Evolutionary conservation across 2,113 vertebrate genomes (phyloP).

Genomic region (Plecotus auritus): DNA sequence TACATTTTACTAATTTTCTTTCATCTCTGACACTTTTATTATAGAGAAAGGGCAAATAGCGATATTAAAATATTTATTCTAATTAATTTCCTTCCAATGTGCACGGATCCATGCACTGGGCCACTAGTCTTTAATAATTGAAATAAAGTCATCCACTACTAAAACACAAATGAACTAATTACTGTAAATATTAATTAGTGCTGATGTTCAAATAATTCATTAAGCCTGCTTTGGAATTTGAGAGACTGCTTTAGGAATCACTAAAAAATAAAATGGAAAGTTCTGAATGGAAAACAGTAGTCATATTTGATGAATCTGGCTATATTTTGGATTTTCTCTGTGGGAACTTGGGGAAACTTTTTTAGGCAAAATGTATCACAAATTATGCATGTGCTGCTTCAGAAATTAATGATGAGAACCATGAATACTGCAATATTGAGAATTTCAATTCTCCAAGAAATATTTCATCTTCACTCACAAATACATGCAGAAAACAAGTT

Average conservation of each 20-base stretch:
- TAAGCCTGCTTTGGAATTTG: slow-evolving; percentile 27
- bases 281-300: not conserved
- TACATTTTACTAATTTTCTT: too few species aligned
- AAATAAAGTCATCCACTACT: not conserved
- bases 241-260: slow-evolving; percentile 30
- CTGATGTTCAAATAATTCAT: slow-evolving; percentile 29
- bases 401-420: slow-evolving; percentile 64
- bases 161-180: slow-evolving; percentile 12
- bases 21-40: too few species aligned
- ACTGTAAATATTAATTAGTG: slow-evolving; percentile 34
- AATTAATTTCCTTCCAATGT: too few species aligned
- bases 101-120: too few species aligned
- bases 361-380: slow-evolving; percentile 13
- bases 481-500: slow-evolving; percentile 38
- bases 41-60: too few species aligned
- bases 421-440: slow-evolving; percentile 4
- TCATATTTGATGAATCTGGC: not conserved
- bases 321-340: not conserved
- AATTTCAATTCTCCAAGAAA: slow-evolving; percentile 63
- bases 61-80: too few species aligned
- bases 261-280: slow-evolving; percentile 41
- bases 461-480: slow-evolving; percentile 19
- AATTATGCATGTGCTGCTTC: slow-evolving; percentile 45
- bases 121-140: not conserved
- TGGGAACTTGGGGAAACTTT: not conserved